Percentiles rank a stretch among this genome's conserved stretches.
phyloP scores from a whole-genome alignment of 2,113 vertebrate genomes.

The Picathartes gymnocephalus region DNA sequence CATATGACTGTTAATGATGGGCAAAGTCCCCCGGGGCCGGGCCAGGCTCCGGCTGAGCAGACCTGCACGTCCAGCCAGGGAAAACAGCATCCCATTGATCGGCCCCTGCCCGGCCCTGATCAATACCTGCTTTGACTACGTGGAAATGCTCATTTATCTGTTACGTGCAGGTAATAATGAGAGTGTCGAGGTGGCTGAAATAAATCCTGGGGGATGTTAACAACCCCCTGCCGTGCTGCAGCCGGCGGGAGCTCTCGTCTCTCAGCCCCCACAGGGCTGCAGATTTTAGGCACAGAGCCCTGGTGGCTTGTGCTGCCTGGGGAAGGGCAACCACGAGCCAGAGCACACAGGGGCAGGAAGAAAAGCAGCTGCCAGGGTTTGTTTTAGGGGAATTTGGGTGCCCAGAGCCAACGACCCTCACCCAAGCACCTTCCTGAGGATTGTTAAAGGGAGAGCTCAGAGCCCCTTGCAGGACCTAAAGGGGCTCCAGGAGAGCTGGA shows the following conservation, averaged over 20 bases:
- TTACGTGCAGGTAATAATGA: neutral
- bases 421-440: neutral
- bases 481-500: neutral
- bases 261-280: neutral
- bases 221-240: neutral
- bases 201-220: neutral
- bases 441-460: neutral
- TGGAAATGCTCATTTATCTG: constrained; percentile 22
- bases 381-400: neutral
- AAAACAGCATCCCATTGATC: neutral
- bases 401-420: fast-evolving
- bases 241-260: neutral
- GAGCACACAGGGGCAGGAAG: neutral
- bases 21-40: neutral
- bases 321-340: neutral
- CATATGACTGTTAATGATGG: neutral
- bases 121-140: neutral
- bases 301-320: neutral
- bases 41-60: no score
- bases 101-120: neutral
- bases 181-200: neutral
- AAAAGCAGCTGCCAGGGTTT: neutral
- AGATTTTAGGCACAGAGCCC: neutral
- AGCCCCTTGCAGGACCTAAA: fast-evolving
- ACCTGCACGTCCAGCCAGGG: neutral